Evolutionary conservation across 2,113 vertebrate genomes (phyloP).

Genomic region (Rhinolophus ferrumequinum): DNA sequence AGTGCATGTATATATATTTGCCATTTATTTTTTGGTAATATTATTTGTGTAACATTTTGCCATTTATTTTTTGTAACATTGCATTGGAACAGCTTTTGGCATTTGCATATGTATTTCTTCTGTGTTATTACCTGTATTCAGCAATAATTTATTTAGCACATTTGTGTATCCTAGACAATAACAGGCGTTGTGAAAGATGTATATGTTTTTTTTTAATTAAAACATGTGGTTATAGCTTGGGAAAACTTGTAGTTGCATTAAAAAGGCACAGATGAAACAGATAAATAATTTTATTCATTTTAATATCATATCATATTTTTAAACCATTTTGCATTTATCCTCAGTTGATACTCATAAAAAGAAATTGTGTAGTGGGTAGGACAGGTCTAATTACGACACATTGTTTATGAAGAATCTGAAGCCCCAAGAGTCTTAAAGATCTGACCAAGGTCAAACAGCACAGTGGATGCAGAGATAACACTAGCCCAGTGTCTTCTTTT

Average conservation of each 20-base stretch:
- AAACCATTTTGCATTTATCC: neutral
- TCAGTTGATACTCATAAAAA: neutral
- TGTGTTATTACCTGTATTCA: neutral
- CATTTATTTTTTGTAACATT: neutral
- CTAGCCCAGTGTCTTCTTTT: neutral
- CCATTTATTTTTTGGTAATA: too few relatives aligned
- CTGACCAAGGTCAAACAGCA: neutral
- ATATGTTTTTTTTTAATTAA: neutral
- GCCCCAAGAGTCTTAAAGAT: neutral
- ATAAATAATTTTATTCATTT: constrained; percentile 6
- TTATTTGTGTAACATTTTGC: neutral
- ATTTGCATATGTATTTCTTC: neutral
- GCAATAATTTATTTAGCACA: neutral
- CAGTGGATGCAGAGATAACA: neutral
- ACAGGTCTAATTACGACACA: neutral
- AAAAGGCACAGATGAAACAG: neutral
- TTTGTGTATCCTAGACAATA: neutral
- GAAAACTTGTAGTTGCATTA: neutral
- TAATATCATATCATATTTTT: constrained; percentile 13
- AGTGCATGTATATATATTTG: too few relatives aligned
- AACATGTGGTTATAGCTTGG: neutral
- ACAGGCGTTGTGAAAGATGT: neutral
- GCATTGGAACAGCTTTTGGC: neutral
- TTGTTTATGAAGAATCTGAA: neutral
- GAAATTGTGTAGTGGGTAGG: neutral